These are phyloP conservation scores for Spodoptera litura DNA, from an alignment of 1,140 invertebrate genomes.

Conservation along the genomic window DNA sequence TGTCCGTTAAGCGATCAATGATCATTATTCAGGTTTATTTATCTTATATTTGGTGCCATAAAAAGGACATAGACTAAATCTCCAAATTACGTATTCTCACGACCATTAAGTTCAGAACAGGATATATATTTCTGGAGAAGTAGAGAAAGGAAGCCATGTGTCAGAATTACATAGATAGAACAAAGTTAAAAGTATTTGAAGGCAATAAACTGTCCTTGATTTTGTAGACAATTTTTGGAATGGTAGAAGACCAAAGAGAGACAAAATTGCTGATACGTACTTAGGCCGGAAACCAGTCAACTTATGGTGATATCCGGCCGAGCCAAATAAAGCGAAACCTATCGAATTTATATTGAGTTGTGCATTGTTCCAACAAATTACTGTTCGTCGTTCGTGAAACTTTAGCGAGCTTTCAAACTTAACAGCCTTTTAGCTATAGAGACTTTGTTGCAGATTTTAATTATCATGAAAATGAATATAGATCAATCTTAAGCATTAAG, in stretches of 20 bases:
- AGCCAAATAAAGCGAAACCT: slow-evolving; percentile 21
- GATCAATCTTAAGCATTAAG: slow-evolving; percentile 38
- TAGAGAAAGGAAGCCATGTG: slow-evolving; percentile 23
- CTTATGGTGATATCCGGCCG: slow-evolving; percentile 8
- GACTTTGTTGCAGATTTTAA: not conserved
- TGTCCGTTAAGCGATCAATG: slow-evolving; percentile 21
- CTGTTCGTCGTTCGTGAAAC: not conserved
- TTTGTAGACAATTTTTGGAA: slow-evolving; percentile 7
- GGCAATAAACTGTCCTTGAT: not conserved
- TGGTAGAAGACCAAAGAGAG: not conserved
- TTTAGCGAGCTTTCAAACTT: not conserved
- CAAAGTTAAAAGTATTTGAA: slow-evolving; percentile 10
- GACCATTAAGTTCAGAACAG: slow-evolving; percentile 37
- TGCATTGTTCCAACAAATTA: slow-evolving; percentile 3
- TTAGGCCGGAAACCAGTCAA: not conserved
- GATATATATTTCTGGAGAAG: slow-evolving; percentile 38
- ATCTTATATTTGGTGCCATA: slow-evolving; percentile 39
- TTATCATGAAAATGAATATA: slow-evolving; percentile 24
- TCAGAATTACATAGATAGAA: slow-evolving; percentile 18
- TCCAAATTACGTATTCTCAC: slow-evolving; percentile 41
- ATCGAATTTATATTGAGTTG: slow-evolving; percentile 14
- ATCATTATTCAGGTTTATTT: slow-evolving; percentile 43
- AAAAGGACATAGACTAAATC: slow-evolving; percentile 36
- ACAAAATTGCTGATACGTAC: not conserved
- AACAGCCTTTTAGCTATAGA: not conserved